Conservation (phyloP, 2,888 invertebrate species). For the Teinopalpus imperialis region DNA sequence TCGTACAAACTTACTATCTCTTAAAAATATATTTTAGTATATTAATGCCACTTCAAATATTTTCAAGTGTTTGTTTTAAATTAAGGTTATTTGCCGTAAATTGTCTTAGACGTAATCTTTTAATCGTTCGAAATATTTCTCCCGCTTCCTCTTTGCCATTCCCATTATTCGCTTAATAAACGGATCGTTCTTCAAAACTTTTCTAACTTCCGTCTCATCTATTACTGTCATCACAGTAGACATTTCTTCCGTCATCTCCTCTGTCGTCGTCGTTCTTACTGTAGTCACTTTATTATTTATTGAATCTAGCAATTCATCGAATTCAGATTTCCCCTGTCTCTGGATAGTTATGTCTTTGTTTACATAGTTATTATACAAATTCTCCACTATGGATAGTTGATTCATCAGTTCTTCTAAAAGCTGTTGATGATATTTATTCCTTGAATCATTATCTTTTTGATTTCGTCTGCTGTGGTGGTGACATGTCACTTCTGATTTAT, state of each 20-base stretch:
- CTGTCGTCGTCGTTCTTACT: neutral
- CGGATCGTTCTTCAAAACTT: conserved; percentile 48
- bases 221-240: conserved; percentile 42
- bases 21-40: too few species aligned
- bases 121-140: conserved; percentile 43
- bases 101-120: too few species aligned
- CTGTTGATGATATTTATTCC: conserved; percentile 19
- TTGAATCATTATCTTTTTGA: too few species aligned
- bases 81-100: too few species aligned
- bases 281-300: conserved; percentile 20
- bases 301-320: conserved; percentile 18
- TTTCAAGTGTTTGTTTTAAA: too few species aligned
- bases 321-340: conserved; percentile 16
- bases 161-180: conserved; percentile 51
- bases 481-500: too few species aligned
- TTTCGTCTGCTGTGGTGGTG: too few species aligned
- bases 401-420: conserved; percentile 36
- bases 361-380: conserved; percentile 10
- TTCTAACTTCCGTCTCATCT: conserved; percentile 48
- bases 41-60: too few species aligned
- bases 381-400: conserved; percentile 19
- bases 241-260: conserved; percentile 14
- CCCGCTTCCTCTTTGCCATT: conserved; percentile 44
- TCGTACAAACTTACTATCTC: too few species aligned
- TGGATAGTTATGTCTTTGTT: neutral